A percentile compares a stretch with the other conserved stretches of the same genome.
phyloP scores from a whole-genome alignment of 2,888 invertebrate genomes.

The Ophion obscuratus region DNA sequence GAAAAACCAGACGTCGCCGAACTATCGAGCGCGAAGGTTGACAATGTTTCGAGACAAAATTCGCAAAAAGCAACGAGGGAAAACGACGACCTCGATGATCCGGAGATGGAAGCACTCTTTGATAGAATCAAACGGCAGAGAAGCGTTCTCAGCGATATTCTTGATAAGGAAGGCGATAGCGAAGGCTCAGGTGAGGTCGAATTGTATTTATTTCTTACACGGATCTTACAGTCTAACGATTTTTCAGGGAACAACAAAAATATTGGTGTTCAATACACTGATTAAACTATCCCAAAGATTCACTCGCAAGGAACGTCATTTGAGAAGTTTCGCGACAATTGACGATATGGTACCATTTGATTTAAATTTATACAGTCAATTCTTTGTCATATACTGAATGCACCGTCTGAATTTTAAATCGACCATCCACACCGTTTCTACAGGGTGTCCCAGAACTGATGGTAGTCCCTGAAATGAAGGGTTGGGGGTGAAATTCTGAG shows the following conservation, averaged over 20 bases:
- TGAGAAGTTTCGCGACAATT: neutral
- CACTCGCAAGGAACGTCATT: neutral
- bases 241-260: neutral
- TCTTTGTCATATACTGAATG: too few species aligned
- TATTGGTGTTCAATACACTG: neutral
- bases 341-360: too few species aligned
- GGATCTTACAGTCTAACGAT: neutral
- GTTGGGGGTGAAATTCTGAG: too few species aligned
- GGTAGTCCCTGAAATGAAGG: too few species aligned
- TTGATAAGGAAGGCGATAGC: slow-evolving; percentile 85
- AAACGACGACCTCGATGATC: slow-evolving; percentile 86
- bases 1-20: slow-evolving; percentile 71
- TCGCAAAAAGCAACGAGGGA: slow-evolving; percentile 77
- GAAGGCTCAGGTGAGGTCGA: slow-evolving; percentile 72
- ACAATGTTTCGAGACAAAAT: slow-evolving; percentile 66
- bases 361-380: too few species aligned
- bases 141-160: slow-evolving; percentile 89
- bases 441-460: too few species aligned
- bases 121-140: slow-evolving; percentile 89
- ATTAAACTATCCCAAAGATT: neutral
- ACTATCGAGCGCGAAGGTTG: slow-evolving; percentile 49
- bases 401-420: too few species aligned
- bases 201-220: neutral
- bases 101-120: slow-evolving; percentile 87
- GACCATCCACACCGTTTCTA: too few species aligned